Conservation (phyloP, 2,888 invertebrate species). For the Drosophila setosimentum region DNA sequence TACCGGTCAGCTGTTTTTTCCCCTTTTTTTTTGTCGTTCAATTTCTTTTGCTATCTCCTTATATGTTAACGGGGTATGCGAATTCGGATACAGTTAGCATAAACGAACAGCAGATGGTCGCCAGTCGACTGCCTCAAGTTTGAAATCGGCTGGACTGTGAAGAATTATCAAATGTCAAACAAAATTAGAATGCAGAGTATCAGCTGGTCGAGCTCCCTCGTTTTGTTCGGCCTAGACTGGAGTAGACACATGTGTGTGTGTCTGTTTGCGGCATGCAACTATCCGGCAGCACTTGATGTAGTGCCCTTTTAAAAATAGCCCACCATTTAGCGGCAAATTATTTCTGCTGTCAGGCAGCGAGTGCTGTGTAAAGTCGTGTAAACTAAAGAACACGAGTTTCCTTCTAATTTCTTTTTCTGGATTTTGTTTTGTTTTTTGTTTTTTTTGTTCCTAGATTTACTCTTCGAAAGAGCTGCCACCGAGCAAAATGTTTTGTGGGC, state of each 20-base stretch:
- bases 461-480: background rate
- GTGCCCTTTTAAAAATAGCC: constrained; percentile 62
- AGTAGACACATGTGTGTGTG: constrained; percentile 1
- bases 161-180: background rate
- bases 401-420: constrained; percentile 1
- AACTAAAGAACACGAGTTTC: constrained; percentile 20
- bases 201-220: background rate
- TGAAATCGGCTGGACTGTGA: background rate
- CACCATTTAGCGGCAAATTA: constrained; percentile 64
- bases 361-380: constrained; percentile 51
- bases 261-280: constrained; percentile 51
- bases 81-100: background rate
- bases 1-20: constrained; percentile 10
- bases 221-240: constrained; percentile 3
- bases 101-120: background rate
- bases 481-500: background rate
- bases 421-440: background rate
- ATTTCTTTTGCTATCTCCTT: background rate
- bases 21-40: no score
- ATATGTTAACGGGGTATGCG: background rate
- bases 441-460: background rate
- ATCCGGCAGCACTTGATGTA: constrained; percentile 57
- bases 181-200: background rate
- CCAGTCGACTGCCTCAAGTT: constrained; percentile 6
- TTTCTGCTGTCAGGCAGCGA: constrained; percentile 60